Base-by-base conservation (phyloP, 53 echinoderm and acorn worm species). In the Antedon mediterranea region DNA sequence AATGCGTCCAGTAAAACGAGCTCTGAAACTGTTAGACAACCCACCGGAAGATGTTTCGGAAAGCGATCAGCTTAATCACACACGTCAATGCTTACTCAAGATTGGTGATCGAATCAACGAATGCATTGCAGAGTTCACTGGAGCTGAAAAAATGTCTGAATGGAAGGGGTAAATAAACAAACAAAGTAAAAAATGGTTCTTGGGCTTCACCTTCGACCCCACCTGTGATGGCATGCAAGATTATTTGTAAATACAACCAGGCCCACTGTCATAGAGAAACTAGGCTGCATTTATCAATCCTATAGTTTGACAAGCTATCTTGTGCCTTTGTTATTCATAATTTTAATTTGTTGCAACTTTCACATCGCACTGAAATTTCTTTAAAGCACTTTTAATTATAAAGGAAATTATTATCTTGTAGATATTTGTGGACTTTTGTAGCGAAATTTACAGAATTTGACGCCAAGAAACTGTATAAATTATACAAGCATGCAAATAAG, bases 401-500 rank as follows among this genome's bases (percentile, higher is more conserved):
- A 4, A 6, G 11, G 11, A 6, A 37, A 37, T 37, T 0, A 74
- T 71, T 32, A 30, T 72, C 33, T 85, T 32, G 6, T 83, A 98
- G 98, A 74, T 89, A 98, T 75, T 85, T 98, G 41, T 98, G 98
- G 98, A 98, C 98, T 20, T 98, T 98, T 79, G 97, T 97, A 23
- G 87, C 98, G n/a, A 98, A 91, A 83, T 98, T 98, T 44, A 98
- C 98, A 26, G 98, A 98, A 78, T 98, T 93, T 86, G 98, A 98
- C 85, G 98, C 98, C 34, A 98, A 92, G 82, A 98, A 98, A 71
- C 81, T 92, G 18, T 90, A 90, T 88, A 84, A 87, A 74, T 75
- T 98, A 41, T 98, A 92, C 77, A 88, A 90, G 73, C 98, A 98
- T 80, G 91, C 98, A 31, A 82, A 87, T 75, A 92, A 85, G 83